These are phyloP conservation scores for Synergus umbraculus DNA, from an alignment of 2,888 invertebrate species.

Conservation along the genomic window DNA sequence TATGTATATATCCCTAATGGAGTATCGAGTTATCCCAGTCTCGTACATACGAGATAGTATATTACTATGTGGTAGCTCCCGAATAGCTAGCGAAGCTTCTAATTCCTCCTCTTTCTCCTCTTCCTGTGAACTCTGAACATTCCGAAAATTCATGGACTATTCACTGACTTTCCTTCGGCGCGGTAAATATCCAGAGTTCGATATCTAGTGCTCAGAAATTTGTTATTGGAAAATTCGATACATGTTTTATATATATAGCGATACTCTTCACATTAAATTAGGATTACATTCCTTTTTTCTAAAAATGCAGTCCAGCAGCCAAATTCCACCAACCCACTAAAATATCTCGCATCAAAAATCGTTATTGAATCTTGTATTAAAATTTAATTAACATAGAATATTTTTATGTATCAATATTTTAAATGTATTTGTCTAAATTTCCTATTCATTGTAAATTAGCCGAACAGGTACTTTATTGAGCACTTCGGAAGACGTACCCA, in stretches of 20 bases:
- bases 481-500: constrained; percentile 39
- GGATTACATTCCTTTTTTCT: not conserved
- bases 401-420: not conserved
- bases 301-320: not conserved
- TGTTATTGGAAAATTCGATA: not conserved
- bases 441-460: constrained; percentile 25
- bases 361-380: not conserved
- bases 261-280: not conserved
- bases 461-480: constrained; percentile 12
- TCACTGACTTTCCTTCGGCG: constrained; percentile 11
- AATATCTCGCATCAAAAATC: not conserved
- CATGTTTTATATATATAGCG: not conserved
- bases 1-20: constrained; percentile 37
- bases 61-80: constrained; percentile 33
- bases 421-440: not conserved
- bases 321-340: not conserved
- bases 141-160: constrained; percentile 44
- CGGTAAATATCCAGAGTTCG: constrained; percentile 16
- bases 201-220: not conserved
- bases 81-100: constrained; percentile 62
- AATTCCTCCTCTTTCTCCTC: constrained; percentile 53
- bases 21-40: constrained; percentile 38
- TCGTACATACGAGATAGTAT: constrained; percentile 29
- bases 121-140: constrained; percentile 46
- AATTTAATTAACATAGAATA: not conserved